These are phyloP conservation scores for Chromoteleia sp. DNA, from an alignment of 2,888 invertebrate genomes.

Conservation along the genomic window DNA sequence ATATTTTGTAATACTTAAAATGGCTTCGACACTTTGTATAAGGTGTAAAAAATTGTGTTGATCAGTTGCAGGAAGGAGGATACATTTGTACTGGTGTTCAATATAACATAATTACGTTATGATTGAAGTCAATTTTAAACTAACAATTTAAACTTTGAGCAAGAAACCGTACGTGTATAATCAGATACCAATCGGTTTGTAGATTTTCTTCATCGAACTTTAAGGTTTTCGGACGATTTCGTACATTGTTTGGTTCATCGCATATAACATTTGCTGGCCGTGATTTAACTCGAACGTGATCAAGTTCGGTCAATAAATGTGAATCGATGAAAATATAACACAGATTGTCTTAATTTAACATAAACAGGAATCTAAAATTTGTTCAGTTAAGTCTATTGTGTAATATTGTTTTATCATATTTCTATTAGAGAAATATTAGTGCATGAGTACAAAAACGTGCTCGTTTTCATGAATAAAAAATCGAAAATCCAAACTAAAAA, in stretches of 20 bases:
- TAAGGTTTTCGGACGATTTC: slow-evolving; percentile 44
- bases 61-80: slow-evolving; percentile 40
- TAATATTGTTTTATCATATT: background rate
- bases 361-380: slow-evolving; percentile 36
- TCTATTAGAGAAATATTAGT: background rate
- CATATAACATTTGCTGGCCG: background rate
- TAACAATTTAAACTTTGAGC: slow-evolving; percentile 35
- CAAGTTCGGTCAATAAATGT: background rate
- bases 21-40: slow-evolving; percentile 46
- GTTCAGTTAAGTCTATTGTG: slow-evolving; percentile 6
- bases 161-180: slow-evolving; percentile 33
- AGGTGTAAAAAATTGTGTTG: slow-evolving; percentile 39
- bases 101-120: slow-evolving; percentile 23
- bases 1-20: slow-evolving; percentile 8
- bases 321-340: slow-evolving; percentile 25
- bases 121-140: slow-evolving; percentile 20
- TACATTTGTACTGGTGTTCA: slow-evolving; percentile 55
- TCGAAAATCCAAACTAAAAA: background rate
- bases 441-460: background rate
- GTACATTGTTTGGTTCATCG: slow-evolving; percentile 22
- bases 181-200: slow-evolving; percentile 26
- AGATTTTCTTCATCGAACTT: slow-evolving; percentile 44
- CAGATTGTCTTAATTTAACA: slow-evolving; percentile 45
- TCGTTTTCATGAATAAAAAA: background rate
- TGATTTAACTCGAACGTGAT: slow-evolving; percentile 19